phyloP scores from a whole-genome alignment of 2,888 invertebrate species.

The Stegana nigrithorax region DNA sequence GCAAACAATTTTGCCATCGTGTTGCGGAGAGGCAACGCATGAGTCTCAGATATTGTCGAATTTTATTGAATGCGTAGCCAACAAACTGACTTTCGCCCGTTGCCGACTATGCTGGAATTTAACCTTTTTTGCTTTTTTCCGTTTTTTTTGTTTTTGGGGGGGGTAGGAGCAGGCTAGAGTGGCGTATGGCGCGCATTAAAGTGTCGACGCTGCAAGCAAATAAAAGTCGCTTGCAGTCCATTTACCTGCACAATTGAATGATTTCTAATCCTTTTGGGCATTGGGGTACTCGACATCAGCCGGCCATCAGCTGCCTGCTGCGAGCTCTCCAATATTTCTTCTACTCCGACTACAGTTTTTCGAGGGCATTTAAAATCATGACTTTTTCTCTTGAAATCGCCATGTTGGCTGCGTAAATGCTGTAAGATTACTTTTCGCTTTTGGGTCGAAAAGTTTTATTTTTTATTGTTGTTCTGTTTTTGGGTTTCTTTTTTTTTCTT shows the following conservation, averaged over 20 bases:
- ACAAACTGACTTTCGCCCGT: not conserved
- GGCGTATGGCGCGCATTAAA: not conserved
- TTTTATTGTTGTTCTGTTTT: not conserved
- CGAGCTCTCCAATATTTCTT: no score
- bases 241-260: constrained; percentile 67
- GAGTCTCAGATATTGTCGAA: constrained; percentile 13
- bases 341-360: not conserved
- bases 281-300: constrained; percentile 26
- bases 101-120: constrained; percentile 10
- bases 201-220: constrained; percentile 9
- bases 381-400: constrained; percentile 12
- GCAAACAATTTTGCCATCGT: constrained; percentile 19
- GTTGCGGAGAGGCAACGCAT: not conserved
- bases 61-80: constrained; percentile 19
- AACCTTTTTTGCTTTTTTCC: constrained; percentile 15
- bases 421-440: not conserved
- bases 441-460: not conserved
- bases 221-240: constrained; percentile 62
- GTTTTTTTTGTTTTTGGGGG: constrained; percentile 8
- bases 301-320: no score
- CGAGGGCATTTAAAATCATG: constrained; percentile 3
- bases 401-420: not conserved
- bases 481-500: constrained; percentile 1
- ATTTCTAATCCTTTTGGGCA: constrained; percentile 55
- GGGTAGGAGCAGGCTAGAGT: not conserved